Base-by-base conservation (phyloP, 1,140 invertebrate species). In the Caenorhabditis remanei region DNA sequence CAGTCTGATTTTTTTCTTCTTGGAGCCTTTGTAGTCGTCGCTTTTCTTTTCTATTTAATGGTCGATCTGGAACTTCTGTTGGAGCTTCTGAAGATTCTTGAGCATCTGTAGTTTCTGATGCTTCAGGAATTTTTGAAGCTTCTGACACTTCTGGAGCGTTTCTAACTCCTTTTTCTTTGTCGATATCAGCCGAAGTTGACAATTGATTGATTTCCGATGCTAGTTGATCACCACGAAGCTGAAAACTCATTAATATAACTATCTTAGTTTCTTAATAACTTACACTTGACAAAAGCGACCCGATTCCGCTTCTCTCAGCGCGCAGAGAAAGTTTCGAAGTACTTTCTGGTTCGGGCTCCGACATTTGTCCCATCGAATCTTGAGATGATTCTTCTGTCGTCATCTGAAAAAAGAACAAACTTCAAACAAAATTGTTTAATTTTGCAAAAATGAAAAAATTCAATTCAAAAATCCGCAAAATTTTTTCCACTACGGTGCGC, bases 41-140 rank as follows among this genome's bases (percentile, higher is more conserved):
- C 14, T 79, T 79, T 46, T 79, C 71, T 79, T 79, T 79, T 79
- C 71, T 6, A 24, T 79, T 79, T n/a, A 79, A 46, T n/a, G 71
- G 71, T 2, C 71, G 46, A 1, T 43, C 71, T 13, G 71, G 71
- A 19, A 46, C 40, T 24, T 53, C 71, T 53, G 50, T 21, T 43
- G 0, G 0, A 79, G 4, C 16, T 79, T 79, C 46, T 71, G 14
- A 9, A 8, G 63, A 40, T 24, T 65, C 61, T 11, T 65, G 21
- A 9, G 40, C 24, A 13, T 40, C 61, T 65, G 24, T n/a, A 13
- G 7, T 41, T 40, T 6, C 24, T n/a, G 55, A 58, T 58, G 55
- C 14, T 19, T 58, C 1, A 58, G 55, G n/a, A 19, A 1, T 14
- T n/a, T 32, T 32, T 32, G 32, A 32, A 32, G 32, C 32, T 32